Percentiles rank a stretch among this genome's conserved stretches.
Conservation (phyloP, 2,797 vertebrate genomes). For the Merluccius polli region DNA sequence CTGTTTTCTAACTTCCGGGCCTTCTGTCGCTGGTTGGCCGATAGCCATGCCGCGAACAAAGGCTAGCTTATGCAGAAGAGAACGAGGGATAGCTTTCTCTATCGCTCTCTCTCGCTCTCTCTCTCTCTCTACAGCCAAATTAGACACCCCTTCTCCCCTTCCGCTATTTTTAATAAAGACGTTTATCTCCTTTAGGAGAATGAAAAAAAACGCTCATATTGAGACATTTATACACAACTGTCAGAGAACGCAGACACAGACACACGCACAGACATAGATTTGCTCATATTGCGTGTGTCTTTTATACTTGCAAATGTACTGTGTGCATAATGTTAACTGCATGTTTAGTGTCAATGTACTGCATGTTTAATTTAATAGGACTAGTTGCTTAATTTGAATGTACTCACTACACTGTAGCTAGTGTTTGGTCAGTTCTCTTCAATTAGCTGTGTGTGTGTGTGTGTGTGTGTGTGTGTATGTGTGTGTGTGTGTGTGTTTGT, state of each 20-base stretch:
- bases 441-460: constrained; percentile 64
- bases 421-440: constrained; percentile 68
- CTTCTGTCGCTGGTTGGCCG: constrained; percentile 80
- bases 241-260: constrained; percentile 23
- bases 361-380: background rate
- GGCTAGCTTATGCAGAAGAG: constrained; percentile 75
- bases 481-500: background rate
- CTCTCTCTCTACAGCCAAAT: background rate
- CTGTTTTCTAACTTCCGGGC: constrained; percentile 77
- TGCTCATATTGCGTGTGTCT: too few relatives aligned
- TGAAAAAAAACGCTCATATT: constrained; percentile 24
- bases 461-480: too few relatives aligned
- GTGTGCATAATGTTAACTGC: too few relatives aligned
- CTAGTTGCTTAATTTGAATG: background rate
- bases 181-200: constrained; percentile 41
- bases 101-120: constrained; percentile 35
- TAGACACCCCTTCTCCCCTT: constrained; percentile 22
- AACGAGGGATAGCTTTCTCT: constrained; percentile 52
- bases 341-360: too few relatives aligned
- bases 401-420: constrained; percentile 9
- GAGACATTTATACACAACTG: constrained; percentile 32
- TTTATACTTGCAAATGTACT: too few relatives aligned
- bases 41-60: constrained; percentile 76
- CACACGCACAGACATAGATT: background rate
- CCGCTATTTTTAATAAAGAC: constrained; percentile 57